These are phyloP conservation scores for Plodia interpunctella DNA, from an alignment of 1,140 invertebrate genomes.

Conservation along the genomic window DNA sequence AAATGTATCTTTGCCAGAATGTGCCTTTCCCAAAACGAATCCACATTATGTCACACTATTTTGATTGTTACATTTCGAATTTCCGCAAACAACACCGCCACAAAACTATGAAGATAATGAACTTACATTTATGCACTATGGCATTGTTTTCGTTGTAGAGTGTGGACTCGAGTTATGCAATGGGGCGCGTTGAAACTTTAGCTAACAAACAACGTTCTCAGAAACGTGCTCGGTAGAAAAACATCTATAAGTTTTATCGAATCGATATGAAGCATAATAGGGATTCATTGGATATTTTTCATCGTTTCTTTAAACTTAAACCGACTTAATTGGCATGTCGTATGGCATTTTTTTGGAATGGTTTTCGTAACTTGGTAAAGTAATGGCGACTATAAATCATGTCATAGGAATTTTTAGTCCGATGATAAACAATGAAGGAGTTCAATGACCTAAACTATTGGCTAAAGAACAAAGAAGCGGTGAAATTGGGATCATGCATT, in stretches of 20 bases:
- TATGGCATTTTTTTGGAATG: neutral
- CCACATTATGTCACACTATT: no score
- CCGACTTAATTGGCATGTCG: conserved; percentile 29
- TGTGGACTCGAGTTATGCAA: conserved; percentile 55
- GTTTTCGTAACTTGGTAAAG: neutral
- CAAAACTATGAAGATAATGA: neutral
- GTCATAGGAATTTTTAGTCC: neutral
- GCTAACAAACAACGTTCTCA: conserved; percentile 48
- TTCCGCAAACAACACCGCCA: no score
- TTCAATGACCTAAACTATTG: neutral
- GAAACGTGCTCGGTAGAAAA: conserved; percentile 71
- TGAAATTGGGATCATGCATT: no score
- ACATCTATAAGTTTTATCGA: conserved; percentile 66
- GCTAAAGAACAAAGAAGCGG: neutral
- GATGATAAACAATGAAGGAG: neutral
- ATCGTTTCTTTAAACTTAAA: conserved; percentile 44
- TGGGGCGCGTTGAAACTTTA: conserved; percentile 54
- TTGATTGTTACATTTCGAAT: no score
- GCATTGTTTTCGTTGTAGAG: conserved; percentile 40
- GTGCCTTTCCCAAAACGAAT: no score
- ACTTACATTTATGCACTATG: conserved; percentile 13
- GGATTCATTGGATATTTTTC: conserved; percentile 55
- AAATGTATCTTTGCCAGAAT: no score
- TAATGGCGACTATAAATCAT: neutral
- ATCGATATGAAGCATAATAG: conserved; percentile 60